Evolutionary conservation across 2,113 vertebrate genomes (phyloP).

Genomic region (Melanotaenia duboulayi): DNA sequence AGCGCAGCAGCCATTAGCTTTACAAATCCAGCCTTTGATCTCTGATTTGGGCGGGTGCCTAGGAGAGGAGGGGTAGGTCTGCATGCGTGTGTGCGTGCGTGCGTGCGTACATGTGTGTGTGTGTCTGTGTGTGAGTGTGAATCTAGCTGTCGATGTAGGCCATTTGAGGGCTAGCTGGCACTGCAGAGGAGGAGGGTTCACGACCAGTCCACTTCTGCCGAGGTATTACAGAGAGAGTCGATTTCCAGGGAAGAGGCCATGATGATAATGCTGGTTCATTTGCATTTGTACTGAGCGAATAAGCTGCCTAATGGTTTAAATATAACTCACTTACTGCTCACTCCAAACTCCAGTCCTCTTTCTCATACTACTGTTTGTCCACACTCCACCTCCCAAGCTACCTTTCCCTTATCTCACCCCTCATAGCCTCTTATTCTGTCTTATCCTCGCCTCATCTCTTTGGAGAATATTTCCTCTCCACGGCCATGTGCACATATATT

Average conservation of each 20-base stretch:
- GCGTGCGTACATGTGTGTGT: background rate
- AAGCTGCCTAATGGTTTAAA: conserved; percentile 82
- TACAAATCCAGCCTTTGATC: conserved; percentile 99
- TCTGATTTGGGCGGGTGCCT: conserved; percentile 93
- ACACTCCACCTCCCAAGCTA: conserved; percentile 9
- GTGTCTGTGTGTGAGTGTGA: conserved; percentile 23
- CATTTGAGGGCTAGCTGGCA: conserved; percentile 72
- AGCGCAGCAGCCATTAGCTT: conserved; percentile 97
- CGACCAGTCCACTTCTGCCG: conserved; percentile 85
- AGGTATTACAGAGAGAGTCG: conserved; percentile 85
- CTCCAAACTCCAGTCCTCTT: conserved; percentile 64
- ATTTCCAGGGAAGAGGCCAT: conserved; percentile 78
- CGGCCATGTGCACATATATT: conserved; percentile 52
- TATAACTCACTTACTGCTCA: conserved; percentile 76
- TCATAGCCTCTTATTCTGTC: conserved; percentile 55
- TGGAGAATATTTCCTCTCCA: conserved; percentile 44
- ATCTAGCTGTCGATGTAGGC: conserved; percentile 71
- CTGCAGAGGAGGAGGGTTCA: conserved; percentile 76
- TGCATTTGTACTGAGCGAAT: conserved; percentile 79
- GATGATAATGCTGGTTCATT: conserved; percentile 85
- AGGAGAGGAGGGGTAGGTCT: conserved; percentile 73
- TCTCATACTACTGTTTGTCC: conserved; percentile 45
- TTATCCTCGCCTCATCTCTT: conserved; percentile 62
- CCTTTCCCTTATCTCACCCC: conserved; percentile 64
- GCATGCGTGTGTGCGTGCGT: conserved; percentile 34